A percentile compares a stretch with the other conserved stretches of the same genome.
These are phyloP conservation scores for Crossaster papposus DNA, from an alignment of 53 echinoderm and acorn worm species.

Conservation along the genomic window DNA sequence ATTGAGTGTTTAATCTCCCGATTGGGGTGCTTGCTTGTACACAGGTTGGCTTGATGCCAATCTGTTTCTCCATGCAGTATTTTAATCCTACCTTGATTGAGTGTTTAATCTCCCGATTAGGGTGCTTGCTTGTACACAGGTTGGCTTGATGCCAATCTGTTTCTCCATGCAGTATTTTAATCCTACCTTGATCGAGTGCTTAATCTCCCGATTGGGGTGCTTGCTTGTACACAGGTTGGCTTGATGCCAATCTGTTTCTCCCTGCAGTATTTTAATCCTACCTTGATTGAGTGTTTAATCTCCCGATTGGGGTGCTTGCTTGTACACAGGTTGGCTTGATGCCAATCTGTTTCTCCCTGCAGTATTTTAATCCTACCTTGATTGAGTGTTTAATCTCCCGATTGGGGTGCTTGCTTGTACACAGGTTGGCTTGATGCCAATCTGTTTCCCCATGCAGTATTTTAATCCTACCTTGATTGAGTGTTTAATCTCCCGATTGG, in stretches of 20 bases:
- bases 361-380: too few species aligned
- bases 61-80: conserved; percentile 76
- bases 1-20: conserved; percentile 85
- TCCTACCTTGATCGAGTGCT: conserved; percentile 81
- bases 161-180: conserved; percentile 79
- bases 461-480: too few species aligned
- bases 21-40: conserved; percentile 81
- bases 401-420: conserved; percentile 81
- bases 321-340: conserved; percentile 78
- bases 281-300: conserved; percentile 81
- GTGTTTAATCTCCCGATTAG: conserved; percentile 85
- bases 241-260: conserved; percentile 88
- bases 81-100: too few species aligned
- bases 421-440: conserved; percentile 82
- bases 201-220: conserved; percentile 78
- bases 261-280: conserved; percentile 77
- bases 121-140: conserved; percentile 83
- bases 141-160: conserved; percentile 83
- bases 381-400: conserved; percentile 85
- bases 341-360: conserved; percentile 86
- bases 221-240: conserved; percentile 83
- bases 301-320: conserved; percentile 83
- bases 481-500: conserved; percentile 85
- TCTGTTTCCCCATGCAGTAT: conserved; percentile 76
- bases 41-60: conserved; percentile 82